phyloP scores from a whole-genome alignment of 2,113 vertebrate species.

The Glaucomys volans region DNA sequence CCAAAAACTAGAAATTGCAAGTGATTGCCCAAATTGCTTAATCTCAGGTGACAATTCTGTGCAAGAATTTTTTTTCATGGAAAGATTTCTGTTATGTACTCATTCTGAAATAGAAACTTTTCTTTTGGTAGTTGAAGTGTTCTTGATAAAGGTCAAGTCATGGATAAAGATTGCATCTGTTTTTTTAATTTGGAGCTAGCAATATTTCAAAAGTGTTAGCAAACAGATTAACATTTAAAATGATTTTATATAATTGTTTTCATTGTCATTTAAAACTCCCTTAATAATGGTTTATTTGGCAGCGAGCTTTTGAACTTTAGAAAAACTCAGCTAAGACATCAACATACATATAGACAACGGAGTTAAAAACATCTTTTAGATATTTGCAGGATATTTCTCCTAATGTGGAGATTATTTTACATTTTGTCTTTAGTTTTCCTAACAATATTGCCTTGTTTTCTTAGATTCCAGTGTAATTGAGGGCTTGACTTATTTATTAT shows the following conservation, averaged over 20 bases:
- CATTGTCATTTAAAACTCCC: background rate
- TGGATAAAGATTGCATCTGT: background rate
- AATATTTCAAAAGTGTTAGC: background rate
- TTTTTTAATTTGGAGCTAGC: conserved; percentile 11
- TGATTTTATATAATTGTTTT: conserved; percentile 15
- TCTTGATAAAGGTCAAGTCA: conserved; percentile 4
- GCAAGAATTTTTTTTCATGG: conserved; percentile 12
- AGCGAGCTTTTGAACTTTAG: conserved; percentile 52
- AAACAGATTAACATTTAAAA: conserved; percentile 56
- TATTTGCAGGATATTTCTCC: background rate
- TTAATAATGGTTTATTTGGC: conserved; percentile 16
- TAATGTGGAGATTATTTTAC: conserved; percentile 2
- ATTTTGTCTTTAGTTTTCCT: conserved; percentile 42
- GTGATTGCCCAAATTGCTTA: conserved; percentile 16
- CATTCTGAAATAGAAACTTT: conserved; percentile 16
- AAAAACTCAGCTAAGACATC: conserved; percentile 15
- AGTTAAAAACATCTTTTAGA: background rate
- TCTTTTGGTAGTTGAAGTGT: background rate
- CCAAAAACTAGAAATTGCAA: conserved; percentile 56
- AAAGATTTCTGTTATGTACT: conserved; percentile 49
- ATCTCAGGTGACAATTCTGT: conserved; percentile 37
- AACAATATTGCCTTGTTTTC: conserved; percentile 33
- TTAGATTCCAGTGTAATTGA: background rate
- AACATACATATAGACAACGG: conserved; percentile 4
- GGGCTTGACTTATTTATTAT: conserved; percentile 2